Evolutionary conservation across 2,113 vertebrate species (phyloP), one percentile per base, ranked within the genome.

Genomic region (Xenopus laevis): DNA sequence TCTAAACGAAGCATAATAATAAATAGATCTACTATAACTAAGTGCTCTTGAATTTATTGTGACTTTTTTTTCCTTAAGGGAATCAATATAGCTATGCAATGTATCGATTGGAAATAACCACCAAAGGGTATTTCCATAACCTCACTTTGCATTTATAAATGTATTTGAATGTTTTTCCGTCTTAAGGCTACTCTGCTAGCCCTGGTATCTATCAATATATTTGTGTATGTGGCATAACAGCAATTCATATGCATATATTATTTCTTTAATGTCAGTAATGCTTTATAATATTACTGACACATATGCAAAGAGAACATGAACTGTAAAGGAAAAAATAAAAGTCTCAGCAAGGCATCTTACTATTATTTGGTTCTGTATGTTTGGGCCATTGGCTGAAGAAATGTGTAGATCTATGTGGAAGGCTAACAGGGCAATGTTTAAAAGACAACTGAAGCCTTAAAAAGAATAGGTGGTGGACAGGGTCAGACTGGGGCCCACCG

Each of bases 31-130:
- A 83, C 84, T 82, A 82, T 82, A 84, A 86, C 85, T 80, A 83
- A 89, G 86, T 83, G 83, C 84, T 85, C 86, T 45, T 61, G 66
- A 86, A 88, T 88, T 87, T 79, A 84, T 82, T 79, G 79, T 81
- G 85, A 84, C 84, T 85, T 86, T 82, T 75, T 82, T 79, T 17
- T 7, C 4, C 23, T 27, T 69, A 69, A 84, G 82, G 80, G 81
- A 87, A 87, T 85, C 84, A 83, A 81, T 85, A 85, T 79, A 83
- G 86, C n/a, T 81, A 77, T 83, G 86, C 80, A 80, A 78, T 77
- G 78, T 84, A 83, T 83, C 84, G 82, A 82, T 83, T 78, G 79
- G 82, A 81, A 85, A 84, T 81, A 85, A 81, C 81, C 84, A 78
- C 84, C 82, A 86, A 77, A 55, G 85, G 85, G 80, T 71, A 77